Base-by-base conservation (phyloP, 2,888 invertebrate genomes). In the Hymenopus coronatus region DNA sequence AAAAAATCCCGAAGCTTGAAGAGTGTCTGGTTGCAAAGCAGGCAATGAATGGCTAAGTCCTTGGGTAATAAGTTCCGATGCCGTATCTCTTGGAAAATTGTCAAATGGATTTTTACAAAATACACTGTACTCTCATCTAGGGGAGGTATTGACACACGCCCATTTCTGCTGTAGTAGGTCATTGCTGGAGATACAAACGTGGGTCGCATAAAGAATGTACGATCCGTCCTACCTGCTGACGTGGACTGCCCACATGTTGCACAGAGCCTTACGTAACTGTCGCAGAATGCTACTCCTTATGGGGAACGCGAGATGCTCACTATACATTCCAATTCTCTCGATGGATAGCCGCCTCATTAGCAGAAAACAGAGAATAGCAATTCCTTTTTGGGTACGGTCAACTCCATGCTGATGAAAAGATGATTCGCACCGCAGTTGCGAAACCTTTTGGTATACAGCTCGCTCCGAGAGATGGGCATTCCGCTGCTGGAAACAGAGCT, bases 111-210 rank as follows among this genome's bases (percentile, higher is more conserved):
- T 40, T 40, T 40, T 40, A 40, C 6, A 40, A 12, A 40, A 40
- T 20, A 70, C 54, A 20, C 54, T 0, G 54, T 20, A 70, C 54
- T 70, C 20, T 70, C 54, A 6, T 12, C 25, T 15, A 70, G 25
- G 54, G 25, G 54, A 70, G 54, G 54, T 70, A 70, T 20, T 20
- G 54, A 70, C 54, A 70, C 54, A 85, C 85, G 85, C 85, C 40
- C 40, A 15, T 85, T 85, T 84, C 33, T 33, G 25, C 86, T 81
- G 81, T 86, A 86, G 86, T 86, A 86, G 86, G 86, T 86, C 86
- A 86, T 28, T 70, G 20, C 86, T 28, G 81, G 81, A 20, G 54
- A 25, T 70, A 70, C 54, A 28, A n/a, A 28, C 30, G 86, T 86
- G 86, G 86, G 86, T 70, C 25, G 86, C 81, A 28, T 81, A 6